Evolutionary conservation across 1,140 invertebrate species (phyloP), one percentile per base, ranked within the genome.

Genomic region (Drosophila arizonae): DNA sequence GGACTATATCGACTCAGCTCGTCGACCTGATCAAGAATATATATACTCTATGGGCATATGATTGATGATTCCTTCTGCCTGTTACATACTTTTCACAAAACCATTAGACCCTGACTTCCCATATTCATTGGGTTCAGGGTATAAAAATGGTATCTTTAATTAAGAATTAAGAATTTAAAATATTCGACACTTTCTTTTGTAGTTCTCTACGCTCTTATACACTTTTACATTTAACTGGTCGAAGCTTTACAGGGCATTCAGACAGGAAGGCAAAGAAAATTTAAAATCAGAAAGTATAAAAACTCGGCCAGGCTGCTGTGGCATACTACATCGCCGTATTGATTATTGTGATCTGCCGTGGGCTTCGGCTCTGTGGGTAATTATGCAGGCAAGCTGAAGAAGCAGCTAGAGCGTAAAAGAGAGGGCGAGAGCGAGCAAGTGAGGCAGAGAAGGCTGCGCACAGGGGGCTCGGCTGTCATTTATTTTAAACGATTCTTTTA

Each of bases 401-500:
- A 15, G 4, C 15, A 15, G 15, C 41, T 10, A 15, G 28, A n/a
- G 28, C 5, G 52, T 4, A 28, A n/a, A 28, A 24, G 33, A 15
- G 46, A 54, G n/a, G 11, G 36, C 6, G 33, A 50, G 56, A 11
- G 2, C 9, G 41, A 10, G 30, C 0, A 24, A 30, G 39, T 2
- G 55, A 11, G 30, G 21, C 54, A 6, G 2, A 30, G 39, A 30
- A 48, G 24, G 11, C 15, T 13, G 63, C 24, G 39, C 8, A 24
- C 13, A 28, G 39, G 81, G 81, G 78, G 67, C 57, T 68, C 70
- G 56, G 64, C 80, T 88, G 84, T 88, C 84, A 89, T 88, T 88
- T 88, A 88, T 88, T 88, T 88, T 88, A 88, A 88, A 88, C 84
- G 84, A 88, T 88, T 88, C 84, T 77, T 88, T 88, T 88, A 88